Evolutionary conservation across 2,888 invertebrate species (phyloP).

Genomic region (Sphaerophoria rueppellii): DNA sequence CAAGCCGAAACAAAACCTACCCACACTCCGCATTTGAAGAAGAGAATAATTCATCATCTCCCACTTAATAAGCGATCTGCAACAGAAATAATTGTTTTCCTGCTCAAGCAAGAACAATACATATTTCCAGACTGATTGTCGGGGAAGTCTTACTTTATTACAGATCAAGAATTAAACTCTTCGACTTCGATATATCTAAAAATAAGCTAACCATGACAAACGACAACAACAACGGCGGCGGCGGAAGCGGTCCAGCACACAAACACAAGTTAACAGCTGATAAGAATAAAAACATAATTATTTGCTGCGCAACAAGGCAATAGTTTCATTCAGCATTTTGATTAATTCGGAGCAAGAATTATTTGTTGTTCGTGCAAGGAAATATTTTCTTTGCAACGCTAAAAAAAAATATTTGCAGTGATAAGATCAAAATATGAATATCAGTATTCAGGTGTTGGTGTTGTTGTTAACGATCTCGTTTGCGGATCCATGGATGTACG

Average conservation of each 20-base stretch:
- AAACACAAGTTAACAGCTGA: conserved; percentile 60
- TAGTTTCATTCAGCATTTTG: conserved; percentile 53
- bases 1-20: conserved; percentile 25
- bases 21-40: conserved; percentile 43
- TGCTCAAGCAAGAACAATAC: conserved; percentile 37
- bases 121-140: conserved; percentile 64
- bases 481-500: conserved; percentile 67
- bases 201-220: conserved; percentile 49
- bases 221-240: conserved; percentile 19
- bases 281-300: conserved; percentile 43
- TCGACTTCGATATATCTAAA: conserved; percentile 65
- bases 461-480: conserved; percentile 41
- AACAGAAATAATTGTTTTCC: conserved; percentile 29
- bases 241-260: conserved; percentile 73
- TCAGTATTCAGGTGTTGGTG: conserved; percentile 45
- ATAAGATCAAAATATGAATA: conserved; percentile 32
- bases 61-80: conserved; percentile 30
- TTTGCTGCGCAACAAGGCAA: conserved; percentile 55
- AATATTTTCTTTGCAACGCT: neutral
- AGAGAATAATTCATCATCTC: conserved; percentile 45
- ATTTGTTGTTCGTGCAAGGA: conserved; percentile 10
- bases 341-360: conserved; percentile 54
- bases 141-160: neutral
- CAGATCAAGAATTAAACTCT: conserved; percentile 28
- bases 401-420: neutral